Conservation (phyloP, 2,888 invertebrate genomes). For the Bombylius discolor region DNA sequence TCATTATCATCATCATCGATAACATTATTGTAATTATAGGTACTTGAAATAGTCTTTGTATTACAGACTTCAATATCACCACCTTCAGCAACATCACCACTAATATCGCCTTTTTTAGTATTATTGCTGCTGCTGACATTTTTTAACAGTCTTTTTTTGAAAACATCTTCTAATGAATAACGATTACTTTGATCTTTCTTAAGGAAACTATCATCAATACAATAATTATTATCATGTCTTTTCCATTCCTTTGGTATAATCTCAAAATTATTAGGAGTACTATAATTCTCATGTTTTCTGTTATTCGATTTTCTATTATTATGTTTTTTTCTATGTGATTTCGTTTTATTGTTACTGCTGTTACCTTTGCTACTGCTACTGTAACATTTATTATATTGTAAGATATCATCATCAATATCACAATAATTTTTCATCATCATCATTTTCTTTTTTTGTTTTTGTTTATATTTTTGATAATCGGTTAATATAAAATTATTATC, state of each 20-base stretch:
- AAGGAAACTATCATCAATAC: background rate
- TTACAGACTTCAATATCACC: too few relatives aligned
- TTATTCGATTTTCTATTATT: background rate
- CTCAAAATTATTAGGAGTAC: background rate
- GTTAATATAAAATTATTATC: background rate
- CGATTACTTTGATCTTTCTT: background rate
- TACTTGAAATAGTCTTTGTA: too few relatives aligned
- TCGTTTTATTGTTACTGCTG: background rate
- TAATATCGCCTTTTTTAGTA: too few relatives aligned
- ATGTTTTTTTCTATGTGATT: background rate
- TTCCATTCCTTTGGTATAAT: background rate
- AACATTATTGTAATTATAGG: background rate
- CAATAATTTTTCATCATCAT: background rate
- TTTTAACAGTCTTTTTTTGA: background rate
- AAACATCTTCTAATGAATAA: background rate
- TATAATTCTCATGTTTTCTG: too few relatives aligned
- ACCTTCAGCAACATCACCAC: too few relatives aligned
- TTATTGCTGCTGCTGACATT: too few relatives aligned
- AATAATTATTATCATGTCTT: background rate
- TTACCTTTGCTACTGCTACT: background rate
- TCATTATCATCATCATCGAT: background rate
- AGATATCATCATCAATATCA: background rate
- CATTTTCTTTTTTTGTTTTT: background rate
- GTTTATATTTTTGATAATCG: background rate
- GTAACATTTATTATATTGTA: background rate